phyloP scores from a whole-genome alignment of 2,797 vertebrate genomes.

The Prionace glauca region DNA sequence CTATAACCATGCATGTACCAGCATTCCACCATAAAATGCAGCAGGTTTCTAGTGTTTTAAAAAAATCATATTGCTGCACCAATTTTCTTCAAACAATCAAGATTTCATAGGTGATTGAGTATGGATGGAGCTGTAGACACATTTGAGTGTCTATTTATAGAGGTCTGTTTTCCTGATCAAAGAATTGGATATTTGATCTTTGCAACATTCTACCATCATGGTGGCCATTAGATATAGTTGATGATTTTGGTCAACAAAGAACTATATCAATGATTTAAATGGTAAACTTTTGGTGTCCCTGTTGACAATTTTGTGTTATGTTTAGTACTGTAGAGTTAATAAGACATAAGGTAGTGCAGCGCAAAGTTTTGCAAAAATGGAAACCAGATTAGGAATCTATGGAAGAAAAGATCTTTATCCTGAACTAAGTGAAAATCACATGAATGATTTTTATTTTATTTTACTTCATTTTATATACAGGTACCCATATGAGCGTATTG shows the following conservation, averaged over 20 bases:
- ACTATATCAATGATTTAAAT: not conserved
- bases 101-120: not conserved
- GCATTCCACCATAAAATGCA: not conserved
- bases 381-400: not conserved
- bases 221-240: not conserved
- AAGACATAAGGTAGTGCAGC: not conserved
- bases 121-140: not conserved
- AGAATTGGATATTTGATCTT: not conserved
- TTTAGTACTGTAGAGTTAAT: not conserved
- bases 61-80: not conserved
- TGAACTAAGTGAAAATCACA: not conserved
- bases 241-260: not conserved
- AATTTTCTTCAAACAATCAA: not conserved
- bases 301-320: not conserved
- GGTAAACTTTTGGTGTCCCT: not conserved
- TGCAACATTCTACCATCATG: not conserved
- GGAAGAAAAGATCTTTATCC: not conserved
- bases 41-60: not conserved
- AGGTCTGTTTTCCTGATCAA: not conserved
- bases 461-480: slow-evolving; percentile 49
- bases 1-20: not conserved
- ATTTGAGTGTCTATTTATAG: not conserved
- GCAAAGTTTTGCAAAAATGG: not conserved
- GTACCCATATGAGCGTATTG: slow-evolving; percentile 91
- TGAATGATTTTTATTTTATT: not conserved